Evolutionary conservation across 2,888 invertebrate genomes (phyloP).

Genomic region (Adelphocoris suturalis): DNA sequence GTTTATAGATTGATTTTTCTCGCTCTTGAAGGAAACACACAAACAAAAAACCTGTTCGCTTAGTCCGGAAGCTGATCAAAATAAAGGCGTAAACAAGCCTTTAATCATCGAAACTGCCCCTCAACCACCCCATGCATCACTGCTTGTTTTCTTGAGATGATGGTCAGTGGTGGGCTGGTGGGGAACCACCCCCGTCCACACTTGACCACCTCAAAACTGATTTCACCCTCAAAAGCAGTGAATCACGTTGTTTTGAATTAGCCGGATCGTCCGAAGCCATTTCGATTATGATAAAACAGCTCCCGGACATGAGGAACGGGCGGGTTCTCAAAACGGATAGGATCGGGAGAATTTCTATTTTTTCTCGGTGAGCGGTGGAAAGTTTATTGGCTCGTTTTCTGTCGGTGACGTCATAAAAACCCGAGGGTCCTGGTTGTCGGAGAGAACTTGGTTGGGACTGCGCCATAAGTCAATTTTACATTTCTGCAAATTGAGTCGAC

Average conservation of each 20-base stretch:
- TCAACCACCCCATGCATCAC: background rate
- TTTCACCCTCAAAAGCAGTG: background rate
- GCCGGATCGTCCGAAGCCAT: background rate
- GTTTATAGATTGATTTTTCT: no score
- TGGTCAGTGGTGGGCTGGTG: background rate
- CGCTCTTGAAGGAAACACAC: no score
- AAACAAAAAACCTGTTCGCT: no score
- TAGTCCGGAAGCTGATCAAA: no score
- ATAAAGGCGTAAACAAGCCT: background rate
- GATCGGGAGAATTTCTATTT: background rate
- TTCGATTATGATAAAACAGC: background rate
- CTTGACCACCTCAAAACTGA: background rate
- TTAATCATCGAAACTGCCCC: background rate
- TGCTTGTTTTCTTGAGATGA: slow-evolving; percentile 21
- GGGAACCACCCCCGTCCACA: no score
- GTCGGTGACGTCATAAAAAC: background rate
- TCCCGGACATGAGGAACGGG: background rate
- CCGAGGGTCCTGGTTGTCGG: background rate
- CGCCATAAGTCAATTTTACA: background rate
- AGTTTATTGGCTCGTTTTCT: background rate
- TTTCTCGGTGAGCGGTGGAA: background rate
- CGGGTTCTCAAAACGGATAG: background rate
- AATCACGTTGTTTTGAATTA: background rate
- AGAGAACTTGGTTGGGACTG: background rate
- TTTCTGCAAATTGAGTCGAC: no score